phyloP scores from a whole-genome alignment of 2,888 invertebrate genomes.

The Drosophila mettleri region DNA sequence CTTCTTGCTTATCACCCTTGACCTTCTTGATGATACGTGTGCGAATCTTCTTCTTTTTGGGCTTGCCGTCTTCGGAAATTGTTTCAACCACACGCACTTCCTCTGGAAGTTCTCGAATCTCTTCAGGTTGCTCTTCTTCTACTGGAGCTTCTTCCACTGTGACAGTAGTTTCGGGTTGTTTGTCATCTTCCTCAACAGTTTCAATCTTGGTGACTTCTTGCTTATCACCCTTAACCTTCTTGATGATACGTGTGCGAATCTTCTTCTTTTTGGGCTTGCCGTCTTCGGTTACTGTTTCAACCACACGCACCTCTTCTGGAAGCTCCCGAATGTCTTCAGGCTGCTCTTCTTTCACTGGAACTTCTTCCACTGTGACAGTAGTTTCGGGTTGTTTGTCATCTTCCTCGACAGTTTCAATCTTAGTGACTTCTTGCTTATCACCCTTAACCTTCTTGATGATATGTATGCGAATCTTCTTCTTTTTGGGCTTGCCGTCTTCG shows the following conservation, averaged over 20 bases:
- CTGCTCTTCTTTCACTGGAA: not conserved
- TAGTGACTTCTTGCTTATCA: slow-evolving; percentile 29
- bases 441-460: slow-evolving; percentile 26
- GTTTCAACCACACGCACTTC: slow-evolving; percentile 4
- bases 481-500: slow-evolving; percentile 37
- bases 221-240: slow-evolving; percentile 4
- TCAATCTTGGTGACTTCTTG: slow-evolving; percentile 11
- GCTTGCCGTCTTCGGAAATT: not conserved
- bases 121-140: slow-evolving; percentile 1
- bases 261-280: slow-evolving; percentile 9
- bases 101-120: not conserved
- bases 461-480: slow-evolving; percentile 20
- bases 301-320: not conserved
- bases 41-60: slow-evolving; percentile 4
- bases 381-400: slow-evolving; percentile 23
- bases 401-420: slow-evolving; percentile 26
- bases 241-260: slow-evolving; percentile 7
- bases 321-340: not conserved
- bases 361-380: slow-evolving; percentile 15
- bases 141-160: not conserved
- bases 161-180: slow-evolving; percentile 3
- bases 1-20: slow-evolving; percentile 10
- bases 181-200: slow-evolving; percentile 6
- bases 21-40: slow-evolving; percentile 8
- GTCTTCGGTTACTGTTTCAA: slow-evolving; percentile 1